Evolutionary conservation across 2,888 invertebrate species (phyloP).

Genomic region (Teleogryllus oceanicus): DNA sequence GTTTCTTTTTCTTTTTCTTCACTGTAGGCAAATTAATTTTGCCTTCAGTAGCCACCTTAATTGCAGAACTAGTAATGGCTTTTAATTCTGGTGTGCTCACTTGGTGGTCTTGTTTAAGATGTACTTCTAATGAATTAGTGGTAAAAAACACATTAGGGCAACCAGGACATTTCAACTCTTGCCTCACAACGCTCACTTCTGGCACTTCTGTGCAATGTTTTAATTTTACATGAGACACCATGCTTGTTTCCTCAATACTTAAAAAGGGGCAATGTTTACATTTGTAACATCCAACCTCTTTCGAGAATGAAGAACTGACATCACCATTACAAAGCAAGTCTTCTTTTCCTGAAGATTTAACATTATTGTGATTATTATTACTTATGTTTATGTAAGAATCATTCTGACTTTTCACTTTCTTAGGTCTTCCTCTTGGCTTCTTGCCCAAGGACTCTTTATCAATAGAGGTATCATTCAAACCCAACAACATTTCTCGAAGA

Average conservation of each 20-base stretch:
- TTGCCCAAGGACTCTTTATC: neutral
- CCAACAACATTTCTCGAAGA: neutral
- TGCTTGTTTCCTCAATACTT: slow-evolving; percentile 28
- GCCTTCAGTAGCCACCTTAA: slow-evolving; percentile 46
- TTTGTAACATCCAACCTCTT: slow-evolving; percentile 34
- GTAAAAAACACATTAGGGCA: slow-evolving; percentile 34
- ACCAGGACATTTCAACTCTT: slow-evolving; percentile 33
- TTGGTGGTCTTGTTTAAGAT: slow-evolving; percentile 66
- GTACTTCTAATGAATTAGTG: slow-evolving; percentile 57
- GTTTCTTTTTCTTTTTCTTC: slow-evolving; percentile 49
- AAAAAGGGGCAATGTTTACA: slow-evolving; percentile 35
- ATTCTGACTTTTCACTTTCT: neutral
- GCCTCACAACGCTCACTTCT: neutral
- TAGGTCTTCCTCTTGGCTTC: neutral
- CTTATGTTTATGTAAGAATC: neutral
- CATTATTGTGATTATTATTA: neutral
- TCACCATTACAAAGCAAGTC: neutral
- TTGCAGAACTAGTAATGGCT: slow-evolving; percentile 56
- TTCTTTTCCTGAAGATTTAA: neutral
- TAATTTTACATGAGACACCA: slow-evolving; percentile 28
- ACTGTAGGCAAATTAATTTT: slow-evolving; percentile 51
- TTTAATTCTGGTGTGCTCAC: slow-evolving; percentile 60
- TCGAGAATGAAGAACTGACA: slow-evolving; percentile 22
- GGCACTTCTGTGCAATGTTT: slow-evolving; percentile 29
- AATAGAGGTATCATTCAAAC: neutral